A percentile compares a stretch with the other conserved stretches of the same genome.
phyloP scores from a whole-genome alignment of 2,113 vertebrate species.

The Periophthalmus modestus region DNA sequence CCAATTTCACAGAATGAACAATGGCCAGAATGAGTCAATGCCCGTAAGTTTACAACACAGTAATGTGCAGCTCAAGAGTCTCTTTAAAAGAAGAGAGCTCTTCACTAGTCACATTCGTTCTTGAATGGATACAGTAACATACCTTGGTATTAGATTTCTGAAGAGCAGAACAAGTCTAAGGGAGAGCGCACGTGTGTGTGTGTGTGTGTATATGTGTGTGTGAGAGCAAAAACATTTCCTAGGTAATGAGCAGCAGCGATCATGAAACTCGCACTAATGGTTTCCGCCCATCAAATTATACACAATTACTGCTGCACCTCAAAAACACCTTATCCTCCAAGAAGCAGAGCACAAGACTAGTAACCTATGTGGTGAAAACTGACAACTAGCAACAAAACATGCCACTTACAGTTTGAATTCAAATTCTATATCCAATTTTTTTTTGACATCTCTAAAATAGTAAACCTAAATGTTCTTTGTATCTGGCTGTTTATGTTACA shows the following conservation, averaged over 20 bases:
- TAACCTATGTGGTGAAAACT: neutral
- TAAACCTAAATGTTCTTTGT: too few species aligned
- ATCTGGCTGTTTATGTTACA: too few species aligned
- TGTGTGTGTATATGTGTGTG: neutral
- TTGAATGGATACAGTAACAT: neutral
- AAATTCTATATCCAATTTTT: too few species aligned
- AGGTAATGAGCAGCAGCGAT: slow-evolving; percentile 55
- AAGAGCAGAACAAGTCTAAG: neutral
- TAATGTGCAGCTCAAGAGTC: slow-evolving; percentile 28
- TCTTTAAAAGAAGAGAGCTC: slow-evolving; percentile 57
- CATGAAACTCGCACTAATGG: slow-evolving; percentile 55
- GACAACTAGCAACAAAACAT: neutral
- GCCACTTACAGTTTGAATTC: neutral
- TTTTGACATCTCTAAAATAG: too few species aligned
- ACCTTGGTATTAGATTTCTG: neutral
- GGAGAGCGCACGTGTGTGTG: too few species aligned
- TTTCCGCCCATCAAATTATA: slow-evolving; percentile 67
- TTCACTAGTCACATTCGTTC: slow-evolving; percentile 19
- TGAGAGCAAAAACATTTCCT: slow-evolving; percentile 47
- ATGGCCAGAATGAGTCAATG: slow-evolving; percentile 44
- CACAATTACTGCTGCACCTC: slow-evolving; percentile 53
- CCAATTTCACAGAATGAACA: slow-evolving; percentile 26
- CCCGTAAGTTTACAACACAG: slow-evolving; percentile 6
- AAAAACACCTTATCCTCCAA: slow-evolving; percentile 23
- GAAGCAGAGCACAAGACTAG: slow-evolving; percentile 30